phyloP scores from a whole-genome alignment of 2,113 vertebrate species.

The Rattus norvegicus region GRCr8 NC_086020.1:37592001-37592500 shows the following conservation, averaged over 20 bases:
- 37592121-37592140: background rate
- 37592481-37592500: background rate
- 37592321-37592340: conserved; percentile 46
- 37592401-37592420: conserved; percentile 23
- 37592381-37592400: conserved; percentile 22
- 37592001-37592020: background rate
- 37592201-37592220: background rate
- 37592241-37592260: conserved; percentile 40
- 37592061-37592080: conserved; percentile 20
- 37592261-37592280: conserved; percentile 28
- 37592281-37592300: background rate
- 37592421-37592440: conserved; percentile 12
- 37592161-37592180: background rate
- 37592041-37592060: conserved; percentile 20
- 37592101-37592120: background rate
- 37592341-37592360: background rate
- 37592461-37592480: conserved; percentile 9
- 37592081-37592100: background rate
- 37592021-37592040: background rate
- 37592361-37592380: conserved; percentile 32
- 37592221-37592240: background rate
- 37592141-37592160: background rate
- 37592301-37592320: conserved; percentile 23
- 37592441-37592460: conserved; percentile 41
- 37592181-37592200: conserved; percentile 8